A percentile compares a stretch with the other conserved stretches of the same genome.
Evolutionary conservation across 2,113 vertebrate species (phyloP).

Genomic region (Prolemur simus): DNA sequence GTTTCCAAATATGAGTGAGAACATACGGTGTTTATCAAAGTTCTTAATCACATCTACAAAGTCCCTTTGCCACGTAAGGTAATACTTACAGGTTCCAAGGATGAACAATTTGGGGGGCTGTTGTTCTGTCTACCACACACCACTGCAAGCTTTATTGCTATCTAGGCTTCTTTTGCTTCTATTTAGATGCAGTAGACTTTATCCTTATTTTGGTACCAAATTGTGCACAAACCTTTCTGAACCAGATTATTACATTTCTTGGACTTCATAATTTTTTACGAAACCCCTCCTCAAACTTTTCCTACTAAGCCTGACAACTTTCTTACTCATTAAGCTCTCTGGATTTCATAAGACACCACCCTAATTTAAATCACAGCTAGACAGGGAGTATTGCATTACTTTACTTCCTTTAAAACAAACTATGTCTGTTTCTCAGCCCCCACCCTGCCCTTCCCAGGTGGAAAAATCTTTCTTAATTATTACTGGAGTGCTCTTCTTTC

Average conservation of each 20-base stretch:
- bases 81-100: neutral
- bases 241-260: neutral
- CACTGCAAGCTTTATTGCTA: neutral
- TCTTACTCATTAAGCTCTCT: neutral
- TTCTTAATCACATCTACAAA: neutral
- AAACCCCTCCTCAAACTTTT: neutral
- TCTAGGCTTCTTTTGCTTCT: neutral
- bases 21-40: neutral
- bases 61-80: neutral
- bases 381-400: neutral
- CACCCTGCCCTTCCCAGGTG: neutral
- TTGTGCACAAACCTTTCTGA: neutral
- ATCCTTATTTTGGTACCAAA: neutral
- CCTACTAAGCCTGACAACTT: neutral
- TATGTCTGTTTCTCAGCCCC: neutral
- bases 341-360: neutral
- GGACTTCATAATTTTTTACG: neutral
- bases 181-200: neutral
- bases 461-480: neutral
- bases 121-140: neutral
- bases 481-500: neutral
- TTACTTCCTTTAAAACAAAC: neutral
- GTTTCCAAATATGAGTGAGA: neutral
- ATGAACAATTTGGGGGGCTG: neutral
- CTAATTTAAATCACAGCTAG: neutral